These are phyloP conservation scores for Pyrocoelia pectoralis DNA, from an alignment of 2,888 invertebrate genomes.

Conservation along the genomic window DNA sequence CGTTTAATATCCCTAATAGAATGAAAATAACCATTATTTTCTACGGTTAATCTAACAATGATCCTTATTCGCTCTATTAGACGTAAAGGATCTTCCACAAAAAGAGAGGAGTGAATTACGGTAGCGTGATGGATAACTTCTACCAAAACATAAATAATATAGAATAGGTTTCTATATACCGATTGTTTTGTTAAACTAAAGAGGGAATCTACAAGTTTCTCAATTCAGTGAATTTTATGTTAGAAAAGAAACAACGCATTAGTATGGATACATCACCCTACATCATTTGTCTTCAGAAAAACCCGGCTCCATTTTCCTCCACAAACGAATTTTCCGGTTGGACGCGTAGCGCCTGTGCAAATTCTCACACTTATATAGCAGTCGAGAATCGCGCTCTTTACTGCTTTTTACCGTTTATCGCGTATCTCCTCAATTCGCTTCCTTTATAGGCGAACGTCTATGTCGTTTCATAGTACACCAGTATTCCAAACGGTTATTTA, in stretches of 20 bases:
- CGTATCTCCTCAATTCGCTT: conserved; percentile 46
- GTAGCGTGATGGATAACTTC: background rate
- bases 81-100: conserved; percentile 39
- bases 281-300: conserved; percentile 62
- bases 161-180: background rate
- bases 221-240: conserved; percentile 24
- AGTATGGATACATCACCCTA: conserved; percentile 55
- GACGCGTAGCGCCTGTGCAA: conserved; percentile 55
- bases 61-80: conserved; percentile 47
- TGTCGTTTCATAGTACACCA: conserved; percentile 14
- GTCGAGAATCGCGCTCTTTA: conserved; percentile 49
- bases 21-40: conserved; percentile 43
- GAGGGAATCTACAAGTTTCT: conserved; percentile 23
- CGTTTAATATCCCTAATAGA: conserved; percentile 45
- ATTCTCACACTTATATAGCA: conserved; percentile 59
- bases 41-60: conserved; percentile 50
- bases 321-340: conserved; percentile 62
- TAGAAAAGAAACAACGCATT: conserved; percentile 46
- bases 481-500: conserved; percentile 11
- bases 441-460: conserved; percentile 31
- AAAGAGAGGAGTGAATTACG: conserved; percentile 23
- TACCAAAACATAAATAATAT: background rate
- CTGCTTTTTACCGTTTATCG: conserved; percentile 48
- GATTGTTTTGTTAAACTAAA: background rate
- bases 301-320: conserved; percentile 60